These are phyloP conservation scores for Drosophila prolongata DNA, from an alignment of 2,888 invertebrate genomes.

Conservation along the genomic window DNA sequence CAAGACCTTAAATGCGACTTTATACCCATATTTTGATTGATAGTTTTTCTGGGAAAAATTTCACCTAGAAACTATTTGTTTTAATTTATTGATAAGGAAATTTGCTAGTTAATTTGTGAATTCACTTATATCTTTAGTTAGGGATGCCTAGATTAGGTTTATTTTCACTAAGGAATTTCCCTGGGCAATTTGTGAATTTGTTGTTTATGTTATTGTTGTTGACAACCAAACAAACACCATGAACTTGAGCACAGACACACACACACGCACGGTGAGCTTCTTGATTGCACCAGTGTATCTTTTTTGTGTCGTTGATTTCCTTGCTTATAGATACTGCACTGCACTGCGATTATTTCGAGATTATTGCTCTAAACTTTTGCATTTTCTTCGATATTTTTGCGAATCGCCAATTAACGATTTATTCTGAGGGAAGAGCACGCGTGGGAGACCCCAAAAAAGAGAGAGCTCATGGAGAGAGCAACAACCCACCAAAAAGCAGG, in stretches of 20 bases:
- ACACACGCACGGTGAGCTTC: constrained; percentile 31
- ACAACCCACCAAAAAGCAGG: constrained; percentile 43
- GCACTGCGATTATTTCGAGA: constrained; percentile 18
- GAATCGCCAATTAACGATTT: constrained; percentile 47
- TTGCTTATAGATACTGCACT: constrained; percentile 18
- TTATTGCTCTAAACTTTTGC: constrained; percentile 28
- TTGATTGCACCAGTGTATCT: constrained; percentile 22
- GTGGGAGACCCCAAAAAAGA: constrained; percentile 61
- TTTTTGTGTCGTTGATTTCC: constrained; percentile 5
- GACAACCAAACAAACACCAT: constrained; percentile 66
- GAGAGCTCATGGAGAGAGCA: constrained; percentile 39
- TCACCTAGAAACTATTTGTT: background rate
- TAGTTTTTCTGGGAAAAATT: background rate
- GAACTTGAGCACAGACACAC: constrained; percentile 59
- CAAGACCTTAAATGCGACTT: no score
- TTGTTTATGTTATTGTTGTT: constrained; percentile 38
- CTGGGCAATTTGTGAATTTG: background rate
- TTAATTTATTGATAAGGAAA: no score
- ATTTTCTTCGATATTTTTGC: constrained; percentile 51
- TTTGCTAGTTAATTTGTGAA: no score
- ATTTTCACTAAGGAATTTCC: background rate
- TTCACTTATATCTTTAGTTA: background rate
- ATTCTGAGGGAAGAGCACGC: constrained; percentile 60
- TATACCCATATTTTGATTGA: background rate
- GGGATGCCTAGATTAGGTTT: background rate